Base-by-base conservation (phyloP, 2,113 vertebrate species). In the Ursus arctos region DNA sequence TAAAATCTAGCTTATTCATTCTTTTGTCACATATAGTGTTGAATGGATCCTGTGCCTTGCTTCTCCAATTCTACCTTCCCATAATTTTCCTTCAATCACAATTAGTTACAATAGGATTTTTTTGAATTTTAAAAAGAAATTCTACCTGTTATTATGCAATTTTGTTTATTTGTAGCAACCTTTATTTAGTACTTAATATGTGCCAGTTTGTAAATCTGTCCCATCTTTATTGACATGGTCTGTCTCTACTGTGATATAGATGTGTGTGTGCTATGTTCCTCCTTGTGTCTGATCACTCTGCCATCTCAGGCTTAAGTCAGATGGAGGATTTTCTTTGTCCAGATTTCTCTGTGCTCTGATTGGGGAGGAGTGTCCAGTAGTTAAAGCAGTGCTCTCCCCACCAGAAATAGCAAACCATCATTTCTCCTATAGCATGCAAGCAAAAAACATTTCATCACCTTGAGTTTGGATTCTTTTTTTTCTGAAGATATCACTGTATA, bases 261-360 rank as follows among this genome's bases (percentile, higher is more conserved):
- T 4, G 4, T 14, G 22, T 43, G 7, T 16, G 26, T 49, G 0
- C 13, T 49, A 1, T 7, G 16, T 16, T 28, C 8, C 24, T 51
- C 18, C 14, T 49, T 5, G 7, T 19, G 0, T 74, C 26, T 84
- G 79, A 47, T 21, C 6, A 8, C 31, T 16, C 16, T 86, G 33
- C 18, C 16, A 24, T 7, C 51, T 61, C 36, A 18, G 21, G 2
- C 18, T 47, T 22, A 26, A 55, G 47, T 55, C 31, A 85, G 12
- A 21, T 71, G 16, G 1, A 15, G 40, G 10, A 33, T 90, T 53
- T 31, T 21, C 14, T 61, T 61, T 47, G 18, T 40, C 33, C 43
- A 51, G 2, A 16, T 47, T 24, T 88, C 33, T 72, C 53, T 61
- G 33, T 81, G 74, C 24, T 61, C 33, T 31, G 31, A 36, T 0